Percentiles rank a stretch among this genome's conserved stretches.
Evolutionary conservation across 2,797 vertebrate species (phyloP).

Genomic region (Chelon auratus): DNA sequence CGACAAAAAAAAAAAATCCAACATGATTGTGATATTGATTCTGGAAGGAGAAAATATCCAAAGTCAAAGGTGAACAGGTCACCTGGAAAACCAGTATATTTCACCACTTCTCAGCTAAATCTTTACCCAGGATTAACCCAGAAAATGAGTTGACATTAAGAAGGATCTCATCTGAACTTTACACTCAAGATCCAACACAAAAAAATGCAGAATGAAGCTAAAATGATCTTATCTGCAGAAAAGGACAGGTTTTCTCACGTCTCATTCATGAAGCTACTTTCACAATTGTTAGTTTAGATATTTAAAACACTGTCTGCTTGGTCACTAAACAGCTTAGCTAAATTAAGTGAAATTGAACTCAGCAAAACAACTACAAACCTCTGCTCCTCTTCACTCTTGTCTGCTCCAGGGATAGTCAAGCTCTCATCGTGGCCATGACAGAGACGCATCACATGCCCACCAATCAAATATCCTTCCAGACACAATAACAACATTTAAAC

Average conservation of each 20-base stretch:
- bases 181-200: background rate
- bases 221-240: background rate
- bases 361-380: constrained; percentile 81
- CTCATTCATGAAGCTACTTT: background rate
- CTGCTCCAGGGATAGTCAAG: constrained; percentile 93
- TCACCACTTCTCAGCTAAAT: background rate
- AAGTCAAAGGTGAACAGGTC: background rate
- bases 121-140: background rate
- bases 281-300: background rate
- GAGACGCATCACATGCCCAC: constrained; percentile 95
- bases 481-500: constrained; percentile 1
- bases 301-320: background rate
- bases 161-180: background rate
- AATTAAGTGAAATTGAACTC: background rate
- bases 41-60: background rate
- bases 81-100: background rate
- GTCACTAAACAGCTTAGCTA: background rate
- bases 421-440: constrained; percentile 98
- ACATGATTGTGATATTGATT: background rate
- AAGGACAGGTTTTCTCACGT: background rate
- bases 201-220: background rate
- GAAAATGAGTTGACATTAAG: background rate
- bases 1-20: background rate
- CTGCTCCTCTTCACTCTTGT: constrained; percentile 90
- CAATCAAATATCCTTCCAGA: constrained; percentile 89